Evolutionary conservation across 2,797 vertebrate genomes (phyloP), one percentile per base, ranked within the genome.

Genomic region (Borostomias antarcticus): DNA sequence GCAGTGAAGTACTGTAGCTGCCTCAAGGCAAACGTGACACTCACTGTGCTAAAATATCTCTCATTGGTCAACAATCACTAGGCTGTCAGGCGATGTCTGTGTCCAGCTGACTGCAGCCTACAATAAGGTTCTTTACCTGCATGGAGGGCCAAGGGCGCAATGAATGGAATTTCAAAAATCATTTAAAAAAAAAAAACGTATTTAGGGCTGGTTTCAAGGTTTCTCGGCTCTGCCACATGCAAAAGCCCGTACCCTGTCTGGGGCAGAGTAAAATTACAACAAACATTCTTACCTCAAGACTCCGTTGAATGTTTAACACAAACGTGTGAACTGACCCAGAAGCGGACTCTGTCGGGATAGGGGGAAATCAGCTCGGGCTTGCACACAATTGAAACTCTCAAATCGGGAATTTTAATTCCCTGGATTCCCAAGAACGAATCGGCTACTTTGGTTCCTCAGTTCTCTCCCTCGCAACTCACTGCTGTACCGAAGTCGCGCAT

Each of bases 341-440:
- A 23, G 51, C 23, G 28, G 48, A 59, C 61, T 35, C 15, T 62
- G 54, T 66, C 66, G 1, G 68, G 65, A 73, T 76, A 73, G 21
- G 65, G 75, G 65, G 75, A 68, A 64, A 7, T 28, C 17, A 62
- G 23, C 75, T 66, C 67, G 69, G 35, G 77, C 56, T 74, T 56
- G 62, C 73, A 72, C 47, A 73, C 69, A 69, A 64, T 68, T 43
- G 54, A 51, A 73, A 68, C 58, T 43, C 58, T 15, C 54, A 73
- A 75, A 70, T 81, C 73, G 72, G 74, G n/a, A 79, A 78, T 85
- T 57, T 86, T 84, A 89, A 89, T 82, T 85, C 84, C 66, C 77
- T 54, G 75, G 77, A 81, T 84, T 87, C 74, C 70, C 78, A 63
- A 74, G 75, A 58, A 74, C 78, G 75, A 64, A 59, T 47, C 73